Conservation (phyloP, 2,113 vertebrate genomes). For the Plotosus lineatus region DNA sequence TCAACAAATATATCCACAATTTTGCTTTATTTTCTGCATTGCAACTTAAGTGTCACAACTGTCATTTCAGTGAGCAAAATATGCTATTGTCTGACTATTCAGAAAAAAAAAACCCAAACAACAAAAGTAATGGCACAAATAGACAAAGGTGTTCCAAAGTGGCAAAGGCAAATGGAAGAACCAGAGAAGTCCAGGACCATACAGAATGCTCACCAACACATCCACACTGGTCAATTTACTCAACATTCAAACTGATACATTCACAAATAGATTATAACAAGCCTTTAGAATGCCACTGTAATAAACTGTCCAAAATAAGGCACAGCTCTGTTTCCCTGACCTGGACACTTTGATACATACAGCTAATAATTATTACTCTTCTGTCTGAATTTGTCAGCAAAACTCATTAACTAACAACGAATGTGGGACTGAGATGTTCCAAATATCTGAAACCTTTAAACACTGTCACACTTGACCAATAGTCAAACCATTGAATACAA, state of each 20-base stretch:
- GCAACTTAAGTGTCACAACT: conserved; percentile 51
- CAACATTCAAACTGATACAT: not conserved
- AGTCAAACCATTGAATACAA: conserved; percentile 26
- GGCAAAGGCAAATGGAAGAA: conserved; percentile 25
- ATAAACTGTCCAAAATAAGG: conserved; percentile 49
- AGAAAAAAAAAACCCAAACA: conserved; percentile 39
- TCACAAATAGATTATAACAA: conserved; percentile 10
- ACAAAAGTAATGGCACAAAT: conserved; percentile 40
- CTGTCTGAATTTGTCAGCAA: conserved; percentile 14
- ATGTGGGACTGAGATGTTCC: not conserved
- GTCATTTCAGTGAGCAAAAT: conserved; percentile 57
- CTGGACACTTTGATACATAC: not conserved
- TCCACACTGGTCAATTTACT: conserved; percentile 16
- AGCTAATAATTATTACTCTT: conserved; percentile 25
- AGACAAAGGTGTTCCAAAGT: conserved; percentile 10
- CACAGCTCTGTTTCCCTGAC: conserved; percentile 48
- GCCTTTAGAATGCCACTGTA: conserved; percentile 30
- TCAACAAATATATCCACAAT: not conserved
- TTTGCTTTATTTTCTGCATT: conserved; percentile 39
- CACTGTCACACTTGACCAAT: conserved; percentile 24
- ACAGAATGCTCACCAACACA: conserved; percentile 17
- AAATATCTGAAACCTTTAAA: conserved; percentile 15
- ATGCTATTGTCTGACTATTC: conserved; percentile 48
- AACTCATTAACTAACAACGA: conserved; percentile 9
- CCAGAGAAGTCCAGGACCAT: conserved; percentile 11